Base-by-base conservation (phyloP, 2,888 invertebrate genomes). In the Xestia sexstrigata region DNA sequence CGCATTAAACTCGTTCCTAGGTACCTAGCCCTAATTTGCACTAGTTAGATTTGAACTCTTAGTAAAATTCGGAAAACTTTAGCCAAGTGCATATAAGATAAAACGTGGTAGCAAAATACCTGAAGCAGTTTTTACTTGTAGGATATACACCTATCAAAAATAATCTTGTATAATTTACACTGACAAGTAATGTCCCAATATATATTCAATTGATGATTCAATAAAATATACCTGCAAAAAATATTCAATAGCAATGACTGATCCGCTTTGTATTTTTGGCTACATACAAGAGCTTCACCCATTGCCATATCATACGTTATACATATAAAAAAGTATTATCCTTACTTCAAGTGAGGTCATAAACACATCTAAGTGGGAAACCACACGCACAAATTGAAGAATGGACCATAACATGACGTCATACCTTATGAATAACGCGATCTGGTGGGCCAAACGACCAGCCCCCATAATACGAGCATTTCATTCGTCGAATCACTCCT, bases 381-480 rank as follows among this genome's bases (percentile, higher is more conserved):
- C 47, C 52, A 73, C 60, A 75, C 58, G 58, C 47, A 71, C 42
- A 42, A 49, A 75, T 76, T 71, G 26, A 69, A 70, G 76, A 70
- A 78, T 77, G 72, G 35, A 49, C 60, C 52, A 71, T 68, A 52
- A 74, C 15, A 23, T 88, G 83, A 81, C 87, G 79, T 85, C 79
- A 85, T 42, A 63, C n/a, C n/a, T 73, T 68, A 73, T 67, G 58
- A 60, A 74, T 83, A 78, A 79, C 76, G 80, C 74, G 76, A 87
- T 76, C 58, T 63, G 47, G 68, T 82, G 70, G 76, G 87, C 70
- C 76, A 80, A 81, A 72, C n/a, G 80, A 81, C 89, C 76, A 77
- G 81, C 79, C 77, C 74, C 78, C 72, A 42, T 52, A 55, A 85
- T 76, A 67, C 75, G 58, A 70, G 69, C 67, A 67, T 83, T 87